Evolutionary conservation across 2,797 vertebrate genomes (phyloP).

Genomic region (Garrulus glandarius): DNA sequence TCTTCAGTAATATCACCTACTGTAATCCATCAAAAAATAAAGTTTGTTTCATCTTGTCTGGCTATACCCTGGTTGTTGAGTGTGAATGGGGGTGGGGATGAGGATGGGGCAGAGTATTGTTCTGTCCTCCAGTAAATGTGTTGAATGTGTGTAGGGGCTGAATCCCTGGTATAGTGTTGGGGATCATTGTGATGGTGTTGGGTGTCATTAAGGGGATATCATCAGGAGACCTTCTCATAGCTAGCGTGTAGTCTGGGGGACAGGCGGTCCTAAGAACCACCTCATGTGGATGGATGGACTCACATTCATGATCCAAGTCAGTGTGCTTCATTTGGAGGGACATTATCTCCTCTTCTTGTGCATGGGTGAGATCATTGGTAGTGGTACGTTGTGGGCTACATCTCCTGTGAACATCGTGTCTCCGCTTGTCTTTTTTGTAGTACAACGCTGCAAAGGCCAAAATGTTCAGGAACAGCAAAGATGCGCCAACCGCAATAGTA

Average conservation of each 20-base stretch:
- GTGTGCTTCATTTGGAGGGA: slow-evolving; percentile 99
- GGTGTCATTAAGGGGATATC: slow-evolving; percentile 99
- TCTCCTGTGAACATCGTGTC: slow-evolving; percentile 93
- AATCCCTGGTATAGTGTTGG: slow-evolving; percentile 95
- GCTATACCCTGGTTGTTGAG: slow-evolving; percentile 99
- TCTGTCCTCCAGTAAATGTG: slow-evolving; percentile 93
- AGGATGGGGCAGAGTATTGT: slow-evolving; percentile 95
- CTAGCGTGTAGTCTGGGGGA: slow-evolving; percentile 97
- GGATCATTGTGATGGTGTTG: slow-evolving; percentile 99
- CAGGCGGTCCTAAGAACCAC: slow-evolving; percentile 98
- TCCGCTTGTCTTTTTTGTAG: slow-evolving; percentile 98
- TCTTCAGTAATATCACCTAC: slow-evolving; percentile 78
- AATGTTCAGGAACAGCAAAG: slow-evolving; percentile 97
- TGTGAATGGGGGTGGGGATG: slow-evolving; percentile 98
- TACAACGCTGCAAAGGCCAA: slow-evolving; percentile 96
- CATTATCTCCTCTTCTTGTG: slow-evolving; percentile 99
- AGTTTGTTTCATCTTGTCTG: slow-evolving; percentile 82
- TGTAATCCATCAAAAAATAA: slow-evolving; percentile 82
- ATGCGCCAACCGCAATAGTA: slow-evolving; percentile 96
- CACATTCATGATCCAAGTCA: slow-evolving; percentile 96
- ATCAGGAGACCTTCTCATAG: slow-evolving; percentile 97
- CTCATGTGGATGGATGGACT: slow-evolving; percentile 94
- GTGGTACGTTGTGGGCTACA: slow-evolving; percentile 94
- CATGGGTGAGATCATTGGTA: slow-evolving; percentile 92
- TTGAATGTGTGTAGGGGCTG: slow-evolving; percentile 96